Evolutionary conservation across 2,888 invertebrate species (phyloP).

Genomic region (Phorcus lineatus): DNA sequence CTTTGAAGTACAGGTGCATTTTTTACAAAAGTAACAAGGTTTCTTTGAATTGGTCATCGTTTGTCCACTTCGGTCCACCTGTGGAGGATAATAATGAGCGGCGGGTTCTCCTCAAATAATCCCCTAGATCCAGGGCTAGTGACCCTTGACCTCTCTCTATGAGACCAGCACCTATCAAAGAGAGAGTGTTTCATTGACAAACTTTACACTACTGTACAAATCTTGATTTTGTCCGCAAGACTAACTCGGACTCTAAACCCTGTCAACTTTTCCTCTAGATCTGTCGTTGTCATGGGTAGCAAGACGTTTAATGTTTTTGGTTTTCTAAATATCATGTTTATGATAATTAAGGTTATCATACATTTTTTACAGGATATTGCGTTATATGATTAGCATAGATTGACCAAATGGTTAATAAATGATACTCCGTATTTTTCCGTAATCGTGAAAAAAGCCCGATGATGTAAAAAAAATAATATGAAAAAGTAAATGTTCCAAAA

Average conservation of each 20-base stretch:
- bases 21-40: background rate
- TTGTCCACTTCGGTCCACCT: background rate
- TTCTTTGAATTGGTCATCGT: background rate
- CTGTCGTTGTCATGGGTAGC: background rate
- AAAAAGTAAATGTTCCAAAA: too few species aligned
- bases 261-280: background rate
- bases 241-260: background rate
- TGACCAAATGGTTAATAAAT: too few species aligned
- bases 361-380: too few species aligned
- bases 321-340: too few species aligned
- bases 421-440: too few species aligned
- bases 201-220: background rate
- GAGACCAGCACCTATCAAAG: background rate
- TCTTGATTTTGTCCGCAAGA: background rate
- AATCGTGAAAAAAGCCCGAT: too few species aligned
- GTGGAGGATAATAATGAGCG: background rate
- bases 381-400: too few species aligned
- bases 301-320: too few species aligned
- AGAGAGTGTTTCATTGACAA: background rate
- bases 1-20: background rate
- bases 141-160: background rate
- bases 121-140: background rate
- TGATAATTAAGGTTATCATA: too few species aligned
- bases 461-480: too few species aligned
- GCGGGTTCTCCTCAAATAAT: background rate